Base-by-base conservation (phyloP, 2,888 invertebrate species). In the Ichneumon xanthorius region DNA sequence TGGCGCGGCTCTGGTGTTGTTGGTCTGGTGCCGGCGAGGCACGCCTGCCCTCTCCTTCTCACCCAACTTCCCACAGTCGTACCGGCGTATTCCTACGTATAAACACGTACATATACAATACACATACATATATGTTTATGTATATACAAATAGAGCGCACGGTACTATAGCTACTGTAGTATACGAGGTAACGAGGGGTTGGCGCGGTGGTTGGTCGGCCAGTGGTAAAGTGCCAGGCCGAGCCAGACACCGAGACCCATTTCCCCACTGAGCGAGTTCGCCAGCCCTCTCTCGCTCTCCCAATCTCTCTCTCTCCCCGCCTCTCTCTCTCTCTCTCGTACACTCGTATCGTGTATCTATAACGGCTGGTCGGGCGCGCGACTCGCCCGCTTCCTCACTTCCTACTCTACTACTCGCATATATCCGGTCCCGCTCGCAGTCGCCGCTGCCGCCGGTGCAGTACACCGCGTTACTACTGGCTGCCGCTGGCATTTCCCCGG, bases 161-260 rank as follows among this genome's bases (percentile, higher is more conserved):
- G 2, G n/a, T 53, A 55, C 22, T 26, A 33, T 63, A 50, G 63
- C 48, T 55, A 48, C 58, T 16, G 45, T 45, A 11, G 70, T 58
- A 55, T 61, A 71, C 26, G 61, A 72, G 58, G 68, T 73, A 85
- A 67, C 76, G 73, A 84, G 75, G 75, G 76, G 84, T 86, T 82
- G 80, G 79, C 68, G 81, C 73, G 77, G 81, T 86, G 75, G 75
- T 85, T 77, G 85, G 75, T 79, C 87, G 84, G 84, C 82, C 86
- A 88, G 89, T 89, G 85, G 87, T 87, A 75, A 87, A 88, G 89
- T 90, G 84, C 89, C 91, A 90, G 88, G 77, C 88, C 63, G 90
- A 89, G 89, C 90, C 90, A 91, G 91, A 90, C 90, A 92, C 91
- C 86, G 89, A 90, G 89, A 88, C 89, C 90, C 88, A 88, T 87